These are phyloP conservation scores for Montipora capitata DNA, from an alignment of 92 coral and sea anemone species.

Conservation along the genomic window DNA sequence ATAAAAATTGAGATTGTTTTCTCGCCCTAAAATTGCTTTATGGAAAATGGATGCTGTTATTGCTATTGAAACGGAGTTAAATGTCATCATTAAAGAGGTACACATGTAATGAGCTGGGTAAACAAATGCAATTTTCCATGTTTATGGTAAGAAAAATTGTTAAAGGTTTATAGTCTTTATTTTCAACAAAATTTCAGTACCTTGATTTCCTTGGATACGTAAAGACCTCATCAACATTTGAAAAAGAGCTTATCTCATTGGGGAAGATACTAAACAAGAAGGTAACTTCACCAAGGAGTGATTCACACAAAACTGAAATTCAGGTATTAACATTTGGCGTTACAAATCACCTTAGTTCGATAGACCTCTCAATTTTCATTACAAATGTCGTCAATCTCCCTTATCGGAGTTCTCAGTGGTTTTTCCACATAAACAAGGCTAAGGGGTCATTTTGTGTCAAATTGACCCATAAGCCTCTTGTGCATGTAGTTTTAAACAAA, in stretches of 20 bases:
- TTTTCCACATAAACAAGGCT: no score
- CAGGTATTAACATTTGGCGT: constrained; percentile 55
- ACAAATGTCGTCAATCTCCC: no score
- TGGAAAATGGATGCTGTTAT: constrained; percentile 88
- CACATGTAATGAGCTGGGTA: background rate
- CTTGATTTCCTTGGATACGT: constrained; percentile 88
- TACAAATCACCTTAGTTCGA: no score
- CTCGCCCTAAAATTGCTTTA: background rate
- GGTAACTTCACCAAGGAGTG: constrained; percentile 76
- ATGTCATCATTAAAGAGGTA: constrained; percentile 90
- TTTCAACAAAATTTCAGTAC: constrained; percentile 58
- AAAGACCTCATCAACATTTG: constrained; percentile 73
- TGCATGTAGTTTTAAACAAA: no score
- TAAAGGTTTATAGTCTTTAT: no score
- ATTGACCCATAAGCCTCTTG: no score
- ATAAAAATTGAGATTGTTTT: no score
- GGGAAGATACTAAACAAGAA: constrained; percentile 76
- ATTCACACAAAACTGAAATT: constrained; percentile 77
- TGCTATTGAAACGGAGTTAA: constrained; percentile 85
- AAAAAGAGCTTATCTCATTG: constrained; percentile 76
- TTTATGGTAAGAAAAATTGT: no score
- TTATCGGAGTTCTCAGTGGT: no score
- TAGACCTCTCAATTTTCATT: no score
- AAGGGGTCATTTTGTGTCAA: no score
- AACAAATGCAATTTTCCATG: no score